phyloP scores from a whole-genome alignment of 2,888 invertebrate genomes.

The Mylabris sibirica region DNA sequence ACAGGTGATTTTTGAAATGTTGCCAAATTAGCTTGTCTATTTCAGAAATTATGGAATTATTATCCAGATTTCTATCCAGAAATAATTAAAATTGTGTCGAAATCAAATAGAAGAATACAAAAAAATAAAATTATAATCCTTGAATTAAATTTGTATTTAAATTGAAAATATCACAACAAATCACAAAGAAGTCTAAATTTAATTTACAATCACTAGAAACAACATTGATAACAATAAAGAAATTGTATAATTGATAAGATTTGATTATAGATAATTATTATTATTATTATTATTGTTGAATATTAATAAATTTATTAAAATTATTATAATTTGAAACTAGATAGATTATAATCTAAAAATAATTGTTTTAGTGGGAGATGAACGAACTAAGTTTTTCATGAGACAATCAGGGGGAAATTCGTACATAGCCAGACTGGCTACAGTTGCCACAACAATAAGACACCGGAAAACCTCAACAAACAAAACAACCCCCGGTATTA shows the following conservation, averaged over 20 bases:
- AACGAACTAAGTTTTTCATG: slow-evolving; percentile 31
- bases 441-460: slow-evolving; percentile 24
- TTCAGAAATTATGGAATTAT: not conserved
- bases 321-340: not conserved
- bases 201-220: too few species aligned
- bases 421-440: slow-evolving; percentile 22
- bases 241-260: too few species aligned
- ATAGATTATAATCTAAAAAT: slow-evolving; percentile 25
- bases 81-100: not conserved
- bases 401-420: slow-evolving; percentile 24
- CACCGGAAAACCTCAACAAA: not conserved
- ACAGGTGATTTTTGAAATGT: slow-evolving; percentile 3
- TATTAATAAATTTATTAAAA: not conserved
- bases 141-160: too few species aligned
- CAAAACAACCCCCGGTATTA: too few species aligned
- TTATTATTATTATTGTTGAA: too few species aligned
- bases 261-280: too few species aligned
- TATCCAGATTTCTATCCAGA: not conserved
- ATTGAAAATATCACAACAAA: too few species aligned
- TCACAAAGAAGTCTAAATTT: too few species aligned
- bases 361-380: slow-evolving; percentile 32
- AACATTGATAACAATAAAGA: too few species aligned
- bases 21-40: not conserved
- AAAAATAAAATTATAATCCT: too few species aligned
- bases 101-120: too few species aligned